Conservation (phyloP, 1,140 invertebrate species). For the Homalodisca vitripennis region DNA sequence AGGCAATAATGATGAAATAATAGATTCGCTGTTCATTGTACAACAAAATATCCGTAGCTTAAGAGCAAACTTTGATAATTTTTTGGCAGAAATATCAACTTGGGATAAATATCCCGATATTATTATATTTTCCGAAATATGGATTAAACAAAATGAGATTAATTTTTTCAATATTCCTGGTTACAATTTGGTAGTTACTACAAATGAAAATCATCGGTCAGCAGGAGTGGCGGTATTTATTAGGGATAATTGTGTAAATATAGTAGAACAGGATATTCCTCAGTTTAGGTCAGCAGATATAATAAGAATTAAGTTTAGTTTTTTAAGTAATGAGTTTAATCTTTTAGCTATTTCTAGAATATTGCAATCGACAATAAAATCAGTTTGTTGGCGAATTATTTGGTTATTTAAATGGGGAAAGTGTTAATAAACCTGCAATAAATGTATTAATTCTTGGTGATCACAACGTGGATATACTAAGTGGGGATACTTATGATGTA, state of each 20-base stretch:
- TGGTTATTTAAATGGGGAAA: neutral
- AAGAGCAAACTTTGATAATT: conserved; percentile 5
- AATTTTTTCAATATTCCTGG: neutral
- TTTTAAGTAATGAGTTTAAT: neutral
- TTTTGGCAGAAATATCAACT: neutral
- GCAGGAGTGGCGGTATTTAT: conserved; percentile 4
- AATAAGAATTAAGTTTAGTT: neutral
- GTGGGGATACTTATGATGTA: neutral
- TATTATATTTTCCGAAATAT: conserved; percentile 3
- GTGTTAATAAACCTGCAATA: neutral
- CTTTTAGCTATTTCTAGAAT: neutral
- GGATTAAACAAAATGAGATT: neutral
- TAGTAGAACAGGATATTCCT: neutral
- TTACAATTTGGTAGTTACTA: neutral
- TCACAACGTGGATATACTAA: neutral
- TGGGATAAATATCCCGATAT: conserved; percentile 1
- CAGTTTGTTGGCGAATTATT: neutral
- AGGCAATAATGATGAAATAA: no score
- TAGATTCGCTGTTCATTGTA: neutral
- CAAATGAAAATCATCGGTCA: neutral
- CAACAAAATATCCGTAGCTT: neutral
- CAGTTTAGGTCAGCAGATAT: neutral
- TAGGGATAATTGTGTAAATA: neutral
- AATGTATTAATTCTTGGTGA: neutral
- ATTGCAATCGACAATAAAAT: neutral